Conservation (phyloP, 2,797 vertebrate genomes). For the Alca torda region DNA sequence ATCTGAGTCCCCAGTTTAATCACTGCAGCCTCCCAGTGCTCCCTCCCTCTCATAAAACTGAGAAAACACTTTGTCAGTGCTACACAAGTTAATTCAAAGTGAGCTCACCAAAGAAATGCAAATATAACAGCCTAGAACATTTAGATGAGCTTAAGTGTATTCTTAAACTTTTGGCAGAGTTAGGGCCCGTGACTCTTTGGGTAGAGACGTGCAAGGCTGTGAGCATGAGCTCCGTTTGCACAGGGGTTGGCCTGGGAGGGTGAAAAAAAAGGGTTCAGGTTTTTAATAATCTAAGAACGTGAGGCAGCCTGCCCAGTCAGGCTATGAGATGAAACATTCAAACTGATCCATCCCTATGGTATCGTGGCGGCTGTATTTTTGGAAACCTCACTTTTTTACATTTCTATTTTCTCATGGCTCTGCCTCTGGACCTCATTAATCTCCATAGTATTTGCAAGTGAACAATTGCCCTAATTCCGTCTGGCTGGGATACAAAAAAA, state of each 20-base stretch:
- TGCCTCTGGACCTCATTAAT: slow-evolving; percentile 77
- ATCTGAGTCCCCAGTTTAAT: background rate
- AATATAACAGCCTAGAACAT: background rate
- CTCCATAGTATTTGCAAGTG: slow-evolving; percentile 75
- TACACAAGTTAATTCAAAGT: background rate
- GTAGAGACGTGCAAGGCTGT: background rate
- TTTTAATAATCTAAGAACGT: slow-evolving; percentile 51
- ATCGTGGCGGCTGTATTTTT: slow-evolving; percentile 74
- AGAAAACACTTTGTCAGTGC: background rate
- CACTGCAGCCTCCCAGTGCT: background rate
- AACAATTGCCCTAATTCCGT: slow-evolving; percentile 79
- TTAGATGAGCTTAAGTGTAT: background rate
- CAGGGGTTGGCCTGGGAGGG: slow-evolving; percentile 10
- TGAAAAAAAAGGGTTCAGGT: slow-evolving; percentile 49
- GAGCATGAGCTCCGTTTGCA: background rate
- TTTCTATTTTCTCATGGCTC: slow-evolving; percentile 76
- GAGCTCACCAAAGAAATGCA: slow-evolving; percentile 15
- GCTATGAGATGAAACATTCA: slow-evolving; percentile 51
- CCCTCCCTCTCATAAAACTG: background rate
- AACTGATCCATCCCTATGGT: slow-evolving; percentile 70
- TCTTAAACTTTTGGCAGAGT: background rate
- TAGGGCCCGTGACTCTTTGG: background rate
- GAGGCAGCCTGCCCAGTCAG: slow-evolving; percentile 54
- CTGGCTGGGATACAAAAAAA: slow-evolving; percentile 57
- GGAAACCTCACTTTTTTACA: slow-evolving; percentile 71